These are phyloP conservation scores for Empis livida DNA, from an alignment of 2,888 invertebrate genomes.

Conservation along the genomic window DNA sequence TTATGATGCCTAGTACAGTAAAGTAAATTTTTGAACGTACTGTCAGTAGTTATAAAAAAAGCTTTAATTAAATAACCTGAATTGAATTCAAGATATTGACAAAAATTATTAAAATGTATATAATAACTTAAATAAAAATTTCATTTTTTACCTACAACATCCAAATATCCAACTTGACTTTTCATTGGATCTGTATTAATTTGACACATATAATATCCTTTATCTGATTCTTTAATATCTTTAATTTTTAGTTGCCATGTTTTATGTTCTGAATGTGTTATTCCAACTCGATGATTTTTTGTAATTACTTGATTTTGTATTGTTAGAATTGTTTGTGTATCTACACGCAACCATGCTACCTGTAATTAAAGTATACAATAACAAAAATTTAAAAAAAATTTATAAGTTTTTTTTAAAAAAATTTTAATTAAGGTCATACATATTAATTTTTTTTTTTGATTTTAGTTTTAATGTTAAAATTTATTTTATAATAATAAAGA, in stretches of 20 bases:
- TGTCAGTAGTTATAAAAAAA: too few species aligned
- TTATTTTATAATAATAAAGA: too few species aligned
- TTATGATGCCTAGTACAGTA: too few species aligned
- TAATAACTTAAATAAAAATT: too few species aligned
- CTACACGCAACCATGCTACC: conserved; percentile 39
- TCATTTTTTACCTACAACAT: conserved; percentile 67
- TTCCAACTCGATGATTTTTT: conserved; percentile 73
- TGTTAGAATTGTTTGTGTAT: conserved; percentile 79
- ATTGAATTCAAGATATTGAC: too few species aligned
- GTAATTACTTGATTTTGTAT: conserved; percentile 83
- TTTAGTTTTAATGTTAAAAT: too few species aligned
- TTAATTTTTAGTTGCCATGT: conserved; percentile 73
- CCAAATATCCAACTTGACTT: conserved; percentile 70
- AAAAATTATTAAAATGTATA: too few species aligned
- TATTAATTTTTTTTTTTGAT: background rate
- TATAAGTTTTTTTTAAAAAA: background rate
- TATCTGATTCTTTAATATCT: conserved; percentile 64
- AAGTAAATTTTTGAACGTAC: too few species aligned
- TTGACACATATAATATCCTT: conserved; percentile 53
- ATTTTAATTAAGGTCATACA: too few species aligned
- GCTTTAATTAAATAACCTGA: too few species aligned
- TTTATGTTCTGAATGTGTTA: conserved; percentile 63
- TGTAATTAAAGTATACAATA: conserved; percentile 14
- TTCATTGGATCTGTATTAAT: conserved; percentile 38
- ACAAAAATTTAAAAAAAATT: background rate